Evolutionary conservation across 2,113 vertebrate genomes (phyloP).

Genomic region (Syrrhaptes paradoxus): DNA sequence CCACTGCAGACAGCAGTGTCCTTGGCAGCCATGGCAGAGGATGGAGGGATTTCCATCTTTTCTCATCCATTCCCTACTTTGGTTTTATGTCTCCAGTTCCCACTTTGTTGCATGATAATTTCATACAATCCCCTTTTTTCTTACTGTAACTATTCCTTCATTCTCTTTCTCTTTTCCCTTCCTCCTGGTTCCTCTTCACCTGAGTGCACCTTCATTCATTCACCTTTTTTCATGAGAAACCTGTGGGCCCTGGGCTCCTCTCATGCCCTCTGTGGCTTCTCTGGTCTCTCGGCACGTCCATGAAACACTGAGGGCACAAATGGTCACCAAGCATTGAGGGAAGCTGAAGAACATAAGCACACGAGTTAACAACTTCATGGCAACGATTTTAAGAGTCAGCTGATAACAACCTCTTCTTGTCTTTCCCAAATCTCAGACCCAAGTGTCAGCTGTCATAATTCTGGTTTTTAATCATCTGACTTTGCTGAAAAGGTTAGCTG

Average conservation of each 20-base stretch:
- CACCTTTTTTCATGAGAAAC: not conserved
- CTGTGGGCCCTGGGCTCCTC: not conserved
- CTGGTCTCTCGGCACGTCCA: accelerated
- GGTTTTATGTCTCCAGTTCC: not conserved
- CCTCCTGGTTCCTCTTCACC: not conserved
- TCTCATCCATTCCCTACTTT: not conserved
- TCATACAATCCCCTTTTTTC: not conserved
- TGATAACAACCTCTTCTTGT: not conserved
- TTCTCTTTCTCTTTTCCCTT: not conserved
- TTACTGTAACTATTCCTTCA: not conserved
- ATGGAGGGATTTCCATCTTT: slow-evolving; percentile 2
- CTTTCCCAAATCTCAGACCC: not conserved
- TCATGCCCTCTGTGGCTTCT: not conserved
- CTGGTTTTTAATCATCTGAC: not conserved
- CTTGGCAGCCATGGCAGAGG: not conserved
- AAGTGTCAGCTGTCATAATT: not conserved
- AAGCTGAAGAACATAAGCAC: not conserved
- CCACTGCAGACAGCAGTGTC: not conserved
- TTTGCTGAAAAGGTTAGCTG: not conserved
- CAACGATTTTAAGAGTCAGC: not conserved
- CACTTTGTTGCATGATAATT: not conserved
- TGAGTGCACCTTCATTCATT: not conserved
- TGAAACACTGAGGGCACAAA: not conserved
- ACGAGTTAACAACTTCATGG: not conserved
- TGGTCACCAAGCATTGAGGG: accelerated